Percentiles rank a stretch among this genome's conserved stretches.
These are phyloP conservation scores for Trichoplusia ni DNA, from an alignment of 1,140 invertebrate species.

Conservation along the genomic window DNA sequence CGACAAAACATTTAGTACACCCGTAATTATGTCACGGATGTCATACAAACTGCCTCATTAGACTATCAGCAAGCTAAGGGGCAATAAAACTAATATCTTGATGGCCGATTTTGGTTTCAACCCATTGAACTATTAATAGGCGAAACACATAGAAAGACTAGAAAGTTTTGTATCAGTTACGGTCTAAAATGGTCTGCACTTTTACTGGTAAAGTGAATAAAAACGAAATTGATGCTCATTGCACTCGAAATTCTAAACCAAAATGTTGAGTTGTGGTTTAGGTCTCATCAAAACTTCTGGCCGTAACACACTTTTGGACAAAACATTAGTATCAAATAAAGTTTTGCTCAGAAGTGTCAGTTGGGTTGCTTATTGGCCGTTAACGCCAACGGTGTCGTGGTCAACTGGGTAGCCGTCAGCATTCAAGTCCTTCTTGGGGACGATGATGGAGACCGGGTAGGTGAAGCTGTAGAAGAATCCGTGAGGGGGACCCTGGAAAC, in stretches of 20 bases:
- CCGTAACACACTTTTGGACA: background rate
- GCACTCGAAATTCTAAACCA: background rate
- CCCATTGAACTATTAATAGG: conserved; percentile 23
- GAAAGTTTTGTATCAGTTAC: conserved; percentile 19
- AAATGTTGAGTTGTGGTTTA: background rate
- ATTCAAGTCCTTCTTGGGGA: conserved; percentile 67
- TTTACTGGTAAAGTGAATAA: too few relatives aligned
- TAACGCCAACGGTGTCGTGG: conserved; percentile 59
- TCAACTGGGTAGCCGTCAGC: conserved; percentile 53
- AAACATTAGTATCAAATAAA: too few relatives aligned
- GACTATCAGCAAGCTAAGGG: conserved; percentile 30
- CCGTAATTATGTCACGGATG: conserved; percentile 20
- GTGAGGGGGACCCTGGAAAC: conserved; percentile 82
- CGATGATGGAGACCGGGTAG: conserved; percentile 84
- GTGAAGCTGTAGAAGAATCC: conserved; percentile 86
- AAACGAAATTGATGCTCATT: too few relatives aligned
- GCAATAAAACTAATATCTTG: conserved; percentile 23
- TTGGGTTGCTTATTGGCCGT: background rate
- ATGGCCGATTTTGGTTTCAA: conserved; percentile 17
- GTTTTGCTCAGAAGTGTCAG: background rate
- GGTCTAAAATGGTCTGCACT: background rate
- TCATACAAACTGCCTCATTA: conserved; percentile 44
- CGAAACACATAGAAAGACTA: conserved; percentile 15
- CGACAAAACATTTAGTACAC: conserved; percentile 6
- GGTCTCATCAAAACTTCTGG: conserved; percentile 1